A percentile compares a stretch with the other conserved stretches of the same genome.
These are phyloP conservation scores for Brenthis ino DNA, from an alignment of 2,888 invertebrate species.

Conservation along the genomic window DNA sequence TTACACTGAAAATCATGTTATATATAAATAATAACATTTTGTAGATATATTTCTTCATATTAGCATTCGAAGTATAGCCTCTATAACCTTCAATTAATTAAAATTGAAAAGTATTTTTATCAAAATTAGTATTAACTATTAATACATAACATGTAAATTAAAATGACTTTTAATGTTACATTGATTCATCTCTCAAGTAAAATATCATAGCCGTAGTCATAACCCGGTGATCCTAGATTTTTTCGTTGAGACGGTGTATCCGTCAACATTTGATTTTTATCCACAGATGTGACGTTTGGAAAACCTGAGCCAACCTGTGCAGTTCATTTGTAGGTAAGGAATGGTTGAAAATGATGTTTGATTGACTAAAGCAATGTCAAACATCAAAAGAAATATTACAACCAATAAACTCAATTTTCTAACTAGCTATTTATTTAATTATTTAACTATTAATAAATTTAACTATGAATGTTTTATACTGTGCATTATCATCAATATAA, in stretches of 20 bases:
- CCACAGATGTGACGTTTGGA: slow-evolving; percentile 71
- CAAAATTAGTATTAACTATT: background rate
- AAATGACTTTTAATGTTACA: background rate
- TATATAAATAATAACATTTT: slow-evolving; percentile 1
- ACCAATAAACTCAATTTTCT: slow-evolving; percentile 7
- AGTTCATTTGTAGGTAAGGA: slow-evolving; percentile 68
- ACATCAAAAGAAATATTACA: slow-evolving; percentile 15
- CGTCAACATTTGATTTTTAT: slow-evolving; percentile 81
- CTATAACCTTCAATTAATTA: background rate
- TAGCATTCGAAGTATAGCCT: background rate
- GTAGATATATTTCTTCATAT: background rate
- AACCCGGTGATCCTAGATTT: slow-evolving; percentile 38
- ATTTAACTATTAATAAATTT: background rate
- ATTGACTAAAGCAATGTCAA: slow-evolving; percentile 28
- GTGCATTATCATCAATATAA: background rate
- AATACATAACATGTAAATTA: background rate
- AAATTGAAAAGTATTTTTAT: slow-evolving; percentile 1
- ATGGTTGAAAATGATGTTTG: slow-evolving; percentile 43
- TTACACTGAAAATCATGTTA: background rate
- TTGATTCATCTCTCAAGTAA: slow-evolving; percentile 7
- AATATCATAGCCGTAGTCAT: slow-evolving; percentile 21
- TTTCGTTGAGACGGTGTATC: slow-evolving; percentile 76
- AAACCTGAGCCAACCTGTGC: slow-evolving; percentile 59
- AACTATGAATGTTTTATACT: background rate
- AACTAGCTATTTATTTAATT: slow-evolving; percentile 5